Evolutionary conservation across 2,113 vertebrate species (phyloP).

Genomic region (Syrrhaptes paradoxus): DNA sequence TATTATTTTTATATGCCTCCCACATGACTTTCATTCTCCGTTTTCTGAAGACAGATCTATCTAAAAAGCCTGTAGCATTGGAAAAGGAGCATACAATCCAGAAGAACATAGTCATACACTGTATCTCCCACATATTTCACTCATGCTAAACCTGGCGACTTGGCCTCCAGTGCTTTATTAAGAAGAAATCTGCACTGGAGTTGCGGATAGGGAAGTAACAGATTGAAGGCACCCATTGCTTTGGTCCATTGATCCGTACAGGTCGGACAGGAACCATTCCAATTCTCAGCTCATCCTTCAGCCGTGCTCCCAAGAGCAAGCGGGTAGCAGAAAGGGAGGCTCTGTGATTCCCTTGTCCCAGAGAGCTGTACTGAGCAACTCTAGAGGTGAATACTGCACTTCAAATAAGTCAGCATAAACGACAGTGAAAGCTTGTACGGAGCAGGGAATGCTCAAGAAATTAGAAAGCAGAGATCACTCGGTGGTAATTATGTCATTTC

Average conservation of each 20-base stretch:
- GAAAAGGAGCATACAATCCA: not conserved
- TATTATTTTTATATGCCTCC: not conserved
- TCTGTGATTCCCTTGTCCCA: not conserved
- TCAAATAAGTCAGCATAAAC: not conserved
- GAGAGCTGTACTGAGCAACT: not conserved
- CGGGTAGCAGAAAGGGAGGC: not conserved
- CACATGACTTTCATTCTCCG: not conserved
- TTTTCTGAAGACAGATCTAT: not conserved
- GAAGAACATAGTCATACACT: rapidly evolving
- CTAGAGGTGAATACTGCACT: not conserved
- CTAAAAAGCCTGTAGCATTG: not conserved
- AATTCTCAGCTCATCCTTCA: not conserved
- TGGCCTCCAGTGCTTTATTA: not conserved
- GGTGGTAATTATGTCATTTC: not conserved
- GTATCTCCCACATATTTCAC: not conserved
- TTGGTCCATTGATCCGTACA: rapidly evolving
- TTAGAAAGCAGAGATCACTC: not conserved
- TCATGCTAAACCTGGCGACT: not conserved
- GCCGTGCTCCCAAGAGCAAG: not conserved
- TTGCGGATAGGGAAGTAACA: not conserved
- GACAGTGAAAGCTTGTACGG: not conserved
- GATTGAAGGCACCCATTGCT: not conserved
- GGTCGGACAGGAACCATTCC: not conserved
- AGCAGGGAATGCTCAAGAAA: not conserved
- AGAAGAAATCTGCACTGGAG: not conserved